Conservation (phyloP, 1,140 invertebrate species). For the Drosophila mojavensis region DNA sequence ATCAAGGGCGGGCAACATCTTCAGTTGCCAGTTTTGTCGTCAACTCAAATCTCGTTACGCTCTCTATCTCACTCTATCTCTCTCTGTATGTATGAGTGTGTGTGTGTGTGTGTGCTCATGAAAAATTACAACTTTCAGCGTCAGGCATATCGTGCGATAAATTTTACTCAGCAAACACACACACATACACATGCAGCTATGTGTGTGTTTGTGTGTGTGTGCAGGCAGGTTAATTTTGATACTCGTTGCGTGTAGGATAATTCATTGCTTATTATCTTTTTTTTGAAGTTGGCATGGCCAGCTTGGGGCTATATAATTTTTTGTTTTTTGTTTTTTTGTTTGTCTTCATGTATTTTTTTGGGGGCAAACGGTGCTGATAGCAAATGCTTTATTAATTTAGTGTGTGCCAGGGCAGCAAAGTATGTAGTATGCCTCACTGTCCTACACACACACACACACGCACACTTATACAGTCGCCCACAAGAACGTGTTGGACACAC, state of each 20-base stretch:
- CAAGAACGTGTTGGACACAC: constrained; percentile 73
- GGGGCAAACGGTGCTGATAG: constrained; percentile 49
- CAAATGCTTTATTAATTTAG: constrained; percentile 82
- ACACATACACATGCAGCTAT: constrained; percentile 1
- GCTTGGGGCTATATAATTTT: constrained; percentile 3
- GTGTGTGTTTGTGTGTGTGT: constrained; percentile 5
- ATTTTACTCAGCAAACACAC: constrained; percentile 46
- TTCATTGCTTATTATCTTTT: constrained; percentile 82
- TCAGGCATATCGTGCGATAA: constrained; percentile 76
- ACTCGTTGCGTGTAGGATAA: constrained; percentile 81
- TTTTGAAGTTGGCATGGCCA: constrained; percentile 30
- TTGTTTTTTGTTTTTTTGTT: constrained; percentile 18
- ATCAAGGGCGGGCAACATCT: constrained; percentile 37
- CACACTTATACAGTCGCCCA: neutral
- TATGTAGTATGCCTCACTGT: constrained; percentile 5
- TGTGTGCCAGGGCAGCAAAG: constrained; percentile 63
- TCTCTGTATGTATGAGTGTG: neutral
- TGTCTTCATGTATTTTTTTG: neutral
- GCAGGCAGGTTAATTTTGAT: constrained; percentile 70
- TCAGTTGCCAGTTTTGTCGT: constrained; percentile 21
- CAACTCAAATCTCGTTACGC: constrained; percentile 12
- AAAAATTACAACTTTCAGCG: constrained; percentile 82
- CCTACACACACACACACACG: neutral
- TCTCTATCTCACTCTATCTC: constrained; percentile 3
- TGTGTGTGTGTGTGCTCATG: constrained; percentile 41